Evolutionary conservation across 2,888 invertebrate genomes (phyloP).

Genomic region (Ypsolopha sequella): DNA sequence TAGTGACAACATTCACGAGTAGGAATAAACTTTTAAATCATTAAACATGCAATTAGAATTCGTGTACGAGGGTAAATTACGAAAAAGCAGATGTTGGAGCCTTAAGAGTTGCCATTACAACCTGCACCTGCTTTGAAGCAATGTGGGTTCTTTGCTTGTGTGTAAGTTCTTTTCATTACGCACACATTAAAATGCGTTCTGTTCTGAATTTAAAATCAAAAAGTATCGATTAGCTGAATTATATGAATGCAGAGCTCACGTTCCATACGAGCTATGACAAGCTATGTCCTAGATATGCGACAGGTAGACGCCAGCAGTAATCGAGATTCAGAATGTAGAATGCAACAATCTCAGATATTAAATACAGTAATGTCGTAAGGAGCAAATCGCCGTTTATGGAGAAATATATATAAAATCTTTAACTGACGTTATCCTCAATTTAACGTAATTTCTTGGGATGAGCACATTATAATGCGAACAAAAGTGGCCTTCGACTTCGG

Average conservation of each 20-base stretch:
- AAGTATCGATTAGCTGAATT: slow-evolving; percentile 10
- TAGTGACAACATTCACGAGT: slow-evolving; percentile 11
- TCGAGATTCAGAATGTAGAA: slow-evolving; percentile 27
- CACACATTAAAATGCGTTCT: not conserved
- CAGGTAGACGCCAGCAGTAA: slow-evolving; percentile 36
- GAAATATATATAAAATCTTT: slow-evolving; percentile 18
- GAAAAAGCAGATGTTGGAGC: slow-evolving; percentile 60
- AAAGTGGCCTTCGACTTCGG: slow-evolving; percentile 43
- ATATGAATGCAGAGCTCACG: slow-evolving; percentile 13
- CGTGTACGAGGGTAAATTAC: slow-evolving; percentile 43
- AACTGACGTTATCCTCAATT: slow-evolving; percentile 28
- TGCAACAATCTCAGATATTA: slow-evolving; percentile 33
- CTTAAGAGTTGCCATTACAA: slow-evolving; percentile 45
- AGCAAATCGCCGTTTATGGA: slow-evolving; percentile 21
- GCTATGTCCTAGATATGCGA: slow-evolving; percentile 62
- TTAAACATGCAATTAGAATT: slow-evolving; percentile 45
- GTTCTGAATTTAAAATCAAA: not conserved
- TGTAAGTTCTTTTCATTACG: too few species aligned
- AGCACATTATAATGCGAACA: slow-evolving; percentile 19
- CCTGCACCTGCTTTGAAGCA: slow-evolving; percentile 46
- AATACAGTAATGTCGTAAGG: slow-evolving; percentile 22
- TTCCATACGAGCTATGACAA: slow-evolving; percentile 55
- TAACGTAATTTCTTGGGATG: slow-evolving; percentile 30
- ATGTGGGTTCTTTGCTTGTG: slow-evolving; percentile 16
- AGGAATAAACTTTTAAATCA: slow-evolving; percentile 33